Base-by-base conservation (phyloP, 2,888 invertebrate genomes). In the Chrysodeixis includens region DNA sequence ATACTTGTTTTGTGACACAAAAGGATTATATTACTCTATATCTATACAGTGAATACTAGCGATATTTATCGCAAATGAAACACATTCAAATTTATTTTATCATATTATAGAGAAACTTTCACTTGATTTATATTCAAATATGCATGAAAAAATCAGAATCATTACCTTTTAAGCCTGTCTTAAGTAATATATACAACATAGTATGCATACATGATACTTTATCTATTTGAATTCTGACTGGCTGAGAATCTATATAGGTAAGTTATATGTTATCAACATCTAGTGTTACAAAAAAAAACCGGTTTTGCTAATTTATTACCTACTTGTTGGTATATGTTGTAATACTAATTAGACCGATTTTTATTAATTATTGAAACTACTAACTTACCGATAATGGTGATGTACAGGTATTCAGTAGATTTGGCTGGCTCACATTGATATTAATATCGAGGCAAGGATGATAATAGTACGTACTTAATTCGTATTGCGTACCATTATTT, bases 361-460 rank as follows among this genome's bases (percentile, higher is more conserved):
- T 7, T 16, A n/a, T 7, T 7, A 44, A 44, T 7, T n/a, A 14
- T 12, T 4, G 3, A 12, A 26, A 7, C 1, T 14, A 10, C 14
- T 9, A 55, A 75, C 92, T 89, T 86, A 94, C 94, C 80, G 92
- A 83, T 74, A 93, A 78, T 56, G 88, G 82, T 30, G 66, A 72
- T 1, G 62, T 66, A 71, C 91, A 92, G n/a, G 85, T 84, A 66
- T 86, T 86, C 40, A 79, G 73, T 12, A 82, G 69, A 40, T 3
- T 26, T 6, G 56, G 18, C 63, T 60, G 56, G 62, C 62, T 88
- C 4, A 85, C 69, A 53, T 82, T 78, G n/a, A 84, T 81, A 52
- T 74, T 30, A 1, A 85, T 58, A 83, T 95, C 93, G 49, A 74
- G 82, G 76, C 95, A 95, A 16, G 95, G 95, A 78, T 94, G 93